These are phyloP conservation scores for Yponomeuta plumbellus DNA, from an alignment of 2,888 invertebrate genomes.

Conservation along the genomic window DNA sequence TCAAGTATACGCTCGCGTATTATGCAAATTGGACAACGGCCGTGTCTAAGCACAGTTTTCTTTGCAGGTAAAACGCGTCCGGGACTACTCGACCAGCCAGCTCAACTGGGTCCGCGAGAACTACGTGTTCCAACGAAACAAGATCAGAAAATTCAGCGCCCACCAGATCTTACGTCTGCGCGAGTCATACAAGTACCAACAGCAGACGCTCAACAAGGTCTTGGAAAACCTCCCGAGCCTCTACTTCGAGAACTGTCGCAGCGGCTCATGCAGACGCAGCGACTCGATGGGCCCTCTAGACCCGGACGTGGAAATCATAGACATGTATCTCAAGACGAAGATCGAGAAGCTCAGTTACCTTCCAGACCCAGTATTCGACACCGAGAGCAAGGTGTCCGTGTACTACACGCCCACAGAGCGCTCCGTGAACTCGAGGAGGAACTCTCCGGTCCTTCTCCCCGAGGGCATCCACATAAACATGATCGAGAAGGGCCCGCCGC, in stretches of 20 bases:
- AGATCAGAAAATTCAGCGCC: conserved; percentile 95
- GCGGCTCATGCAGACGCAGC: conserved; percentile 85
- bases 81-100: conserved; percentile 94
- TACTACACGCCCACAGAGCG: conserved; percentile 90
- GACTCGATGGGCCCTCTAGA: conserved; percentile 83
- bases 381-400: conserved; percentile 83
- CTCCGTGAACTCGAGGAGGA: conserved; percentile 70
- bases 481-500: conserved; percentile 68
- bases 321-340: conserved; percentile 82
- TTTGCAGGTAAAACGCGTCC: conserved; percentile 89
- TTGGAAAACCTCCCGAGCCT: conserved; percentile 93
- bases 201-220: conserved; percentile 95
- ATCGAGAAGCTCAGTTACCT: conserved; percentile 77
- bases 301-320: conserved; percentile 78
- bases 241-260: conserved; percentile 95
- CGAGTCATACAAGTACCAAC: conserved; percentile 97
- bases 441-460: conserved; percentile 61
- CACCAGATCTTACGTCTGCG: conserved; percentile 92
- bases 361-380: conserved; percentile 72
- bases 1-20: not conserved
- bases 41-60: conserved; percentile 25
- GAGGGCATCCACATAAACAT: conserved; percentile 82
- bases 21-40: conserved; percentile 4
- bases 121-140: conserved; percentile 95
- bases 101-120: conserved; percentile 96